Base-by-base conservation (phyloP, 2,888 invertebrate species). In the Rhamnusium bicolor region DNA sequence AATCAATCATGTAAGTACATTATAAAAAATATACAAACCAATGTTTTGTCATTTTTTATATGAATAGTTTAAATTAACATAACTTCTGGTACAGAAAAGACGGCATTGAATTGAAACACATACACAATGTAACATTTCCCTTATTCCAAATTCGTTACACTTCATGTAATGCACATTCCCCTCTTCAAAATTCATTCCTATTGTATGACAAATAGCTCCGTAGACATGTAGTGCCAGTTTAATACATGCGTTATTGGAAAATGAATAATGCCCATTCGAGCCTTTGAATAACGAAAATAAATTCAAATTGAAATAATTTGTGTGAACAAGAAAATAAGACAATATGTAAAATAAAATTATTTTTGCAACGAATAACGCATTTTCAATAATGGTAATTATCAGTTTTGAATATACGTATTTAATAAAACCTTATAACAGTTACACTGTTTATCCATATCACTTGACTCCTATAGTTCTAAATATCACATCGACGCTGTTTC, bases 151-250 rank as follows among this genome's bases (percentile, higher is more conserved):
- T 81, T 81, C 81, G 81, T 81, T 80, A 77, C 80, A 79, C 78
- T 70, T 78, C 76, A 76, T 73, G 74, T 75, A 79, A 77, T 79
- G 75, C 76, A 73, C 79, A 78, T 79, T 79, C 78, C 80, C 80
- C 80, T 79, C 76, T 80, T 80, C 77, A 79, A 81, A 81, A 81
- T 82, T 80, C 81, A 80, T 82, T 82, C 72, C 78, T 79, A 79
- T 75, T 78, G 79, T 80, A 77, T 81, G 82, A 82, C 80, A 82
- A 82, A 82, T 82, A 74, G 81, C 78, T 66, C 49, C 72, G 76
- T 69, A 78, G 77, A 79, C 77, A 74, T 69, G 68, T 70, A 65
- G 65, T 65, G 65, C 53, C 53, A 32, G 65, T 65, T 32, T 51
- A 40, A 51, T 53, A 53, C 65, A 53, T 32, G 32, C n/a, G 19